These are phyloP conservation scores for Acronicta psi DNA, from an alignment of 2,888 invertebrate genomes.

Conservation along the genomic window DNA sequence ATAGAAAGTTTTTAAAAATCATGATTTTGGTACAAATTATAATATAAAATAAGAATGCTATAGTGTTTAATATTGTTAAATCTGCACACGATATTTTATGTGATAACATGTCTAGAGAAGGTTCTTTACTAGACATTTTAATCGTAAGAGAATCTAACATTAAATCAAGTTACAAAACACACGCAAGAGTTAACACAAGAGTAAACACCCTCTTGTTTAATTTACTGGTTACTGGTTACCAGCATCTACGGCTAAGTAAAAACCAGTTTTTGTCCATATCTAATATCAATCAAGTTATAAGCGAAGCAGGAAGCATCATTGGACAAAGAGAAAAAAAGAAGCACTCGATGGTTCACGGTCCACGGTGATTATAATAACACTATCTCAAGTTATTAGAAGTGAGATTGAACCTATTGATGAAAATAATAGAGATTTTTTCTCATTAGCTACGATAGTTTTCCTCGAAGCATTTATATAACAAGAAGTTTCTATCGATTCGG, in stretches of 20 bases:
- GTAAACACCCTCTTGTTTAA: constrained; percentile 61
- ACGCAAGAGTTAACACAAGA: constrained; percentile 51
- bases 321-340: constrained; percentile 58
- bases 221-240: constrained; percentile 52
- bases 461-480: constrained; percentile 1
- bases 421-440: constrained; percentile 38
- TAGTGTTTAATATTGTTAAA: not conserved
- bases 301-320: constrained; percentile 69
- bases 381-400: constrained; percentile 34
- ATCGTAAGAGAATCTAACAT: constrained; percentile 4
- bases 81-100: not conserved
- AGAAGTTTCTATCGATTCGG: constrained; percentile 12
- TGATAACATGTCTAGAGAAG: not conserved
- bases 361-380: constrained; percentile 56
- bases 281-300: constrained; percentile 67
- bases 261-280: constrained; percentile 67
- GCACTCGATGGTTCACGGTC: constrained; percentile 62
- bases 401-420: constrained; percentile 41
- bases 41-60: not conserved
- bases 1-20: too few species aligned
- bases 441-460: constrained; percentile 21
- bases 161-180: constrained; percentile 19
- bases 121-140: not conserved
- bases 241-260: constrained; percentile 60
- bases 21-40: too few species aligned